phyloP scores from a whole-genome alignment of 2,113 vertebrate genomes.

The Bombycilla garrulus region DNA sequence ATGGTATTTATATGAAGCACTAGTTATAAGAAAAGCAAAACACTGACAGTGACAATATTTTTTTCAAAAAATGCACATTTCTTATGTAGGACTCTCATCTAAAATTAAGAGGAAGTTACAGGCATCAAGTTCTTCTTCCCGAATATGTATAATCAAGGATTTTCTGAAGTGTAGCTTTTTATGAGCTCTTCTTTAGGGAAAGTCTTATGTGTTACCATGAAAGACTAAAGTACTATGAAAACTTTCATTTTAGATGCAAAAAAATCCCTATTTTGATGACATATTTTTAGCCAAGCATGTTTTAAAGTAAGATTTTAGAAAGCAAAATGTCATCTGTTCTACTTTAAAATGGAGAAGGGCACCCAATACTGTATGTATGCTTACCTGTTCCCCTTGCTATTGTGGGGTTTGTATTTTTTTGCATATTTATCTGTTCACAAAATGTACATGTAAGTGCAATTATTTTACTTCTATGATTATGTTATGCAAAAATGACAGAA shows the following conservation, averaged over 20 bases:
- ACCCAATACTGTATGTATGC: background rate
- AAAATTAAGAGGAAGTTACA: constrained; percentile 56
- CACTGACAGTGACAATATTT: constrained; percentile 35
- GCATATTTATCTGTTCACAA: constrained; percentile 3
- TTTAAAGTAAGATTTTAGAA: background rate
- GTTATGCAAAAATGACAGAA: background rate
- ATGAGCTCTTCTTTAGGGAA: background rate
- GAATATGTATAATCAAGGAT: constrained; percentile 11
- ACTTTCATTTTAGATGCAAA: background rate
- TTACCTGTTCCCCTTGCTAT: background rate
- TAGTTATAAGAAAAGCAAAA: constrained; percentile 60
- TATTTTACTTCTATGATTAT: background rate
- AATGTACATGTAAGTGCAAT: background rate
- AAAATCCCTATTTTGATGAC: background rate
- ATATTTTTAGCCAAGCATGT: constrained; percentile 33
- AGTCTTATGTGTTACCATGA: background rate
- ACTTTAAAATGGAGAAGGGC: background rate
- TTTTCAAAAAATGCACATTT: constrained; percentile 44
- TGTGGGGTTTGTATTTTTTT: background rate
- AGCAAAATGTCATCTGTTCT: background rate
- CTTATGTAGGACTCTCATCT: constrained; percentile 33
- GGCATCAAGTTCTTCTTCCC: constrained; percentile 12
- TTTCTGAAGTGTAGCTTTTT: constrained; percentile 4
- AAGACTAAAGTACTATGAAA: background rate
- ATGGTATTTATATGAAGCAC: constrained; percentile 36